A percentile compares a stretch with the other conserved stretches of the same genome.
Evolutionary conservation across 2,113 vertebrate species (phyloP).

Genomic region (Cebidichthys violaceus): DNA sequence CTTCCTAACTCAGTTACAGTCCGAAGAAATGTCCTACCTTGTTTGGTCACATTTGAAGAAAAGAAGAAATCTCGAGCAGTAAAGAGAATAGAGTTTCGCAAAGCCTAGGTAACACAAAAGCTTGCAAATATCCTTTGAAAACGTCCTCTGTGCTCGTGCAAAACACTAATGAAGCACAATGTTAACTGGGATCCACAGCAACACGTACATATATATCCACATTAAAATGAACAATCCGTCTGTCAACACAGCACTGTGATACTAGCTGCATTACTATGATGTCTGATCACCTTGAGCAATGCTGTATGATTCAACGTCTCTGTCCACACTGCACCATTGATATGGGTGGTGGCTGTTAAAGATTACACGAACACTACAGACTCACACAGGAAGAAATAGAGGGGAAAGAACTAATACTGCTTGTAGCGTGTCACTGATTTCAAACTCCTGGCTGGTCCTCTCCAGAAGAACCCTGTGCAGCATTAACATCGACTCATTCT

Average conservation of each 20-base stretch:
- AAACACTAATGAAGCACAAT: background rate
- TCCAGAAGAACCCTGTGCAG: background rate
- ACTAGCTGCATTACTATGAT: background rate
- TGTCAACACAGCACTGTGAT: slow-evolving; percentile 5
- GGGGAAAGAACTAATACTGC: background rate
- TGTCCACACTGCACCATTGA: background rate
- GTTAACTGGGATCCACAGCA: background rate
- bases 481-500: background rate
- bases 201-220: background rate
- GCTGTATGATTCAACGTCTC: slow-evolving; percentile 5
- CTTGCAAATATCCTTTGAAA: background rate
- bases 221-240: background rate
- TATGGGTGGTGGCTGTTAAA: slow-evolving; percentile 18
- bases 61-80: background rate
- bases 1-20: background rate
- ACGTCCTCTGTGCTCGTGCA: background rate
- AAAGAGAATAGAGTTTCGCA: background rate
- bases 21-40: slow-evolving; percentile 1
- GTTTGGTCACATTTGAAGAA: slow-evolving; percentile 19
- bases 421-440: background rate
- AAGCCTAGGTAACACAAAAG: background rate
- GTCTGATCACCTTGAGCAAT: slow-evolving; percentile 17
- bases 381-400: slow-evolving; percentile 6
- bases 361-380: slow-evolving; percentile 9
- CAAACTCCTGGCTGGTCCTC: background rate